Base-by-base conservation (phyloP, 2,113 vertebrate species). In the Caloenas nicobarica region DNA sequence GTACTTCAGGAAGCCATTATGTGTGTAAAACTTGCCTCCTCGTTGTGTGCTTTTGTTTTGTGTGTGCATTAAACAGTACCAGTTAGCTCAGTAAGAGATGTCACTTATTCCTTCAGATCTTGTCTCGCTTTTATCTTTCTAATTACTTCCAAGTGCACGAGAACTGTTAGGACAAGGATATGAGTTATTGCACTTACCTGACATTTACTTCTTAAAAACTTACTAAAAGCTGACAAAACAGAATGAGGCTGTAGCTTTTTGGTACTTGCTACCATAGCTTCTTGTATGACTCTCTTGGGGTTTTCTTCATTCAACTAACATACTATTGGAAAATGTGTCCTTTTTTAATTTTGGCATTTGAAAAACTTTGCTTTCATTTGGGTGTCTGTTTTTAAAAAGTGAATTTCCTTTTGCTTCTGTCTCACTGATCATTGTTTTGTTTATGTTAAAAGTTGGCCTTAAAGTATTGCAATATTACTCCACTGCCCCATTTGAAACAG, bases 41-140 rank as follows among this genome's bases (percentile, higher is more conserved):
- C 72, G 16, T 81, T 81, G 57, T 40, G 61, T 65, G 62, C 62
- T 88, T 87, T 82, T 81, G 68, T 77, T 88, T 81, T 66, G 31
- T 22, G 7, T 65, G 58, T 83, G 54, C 54, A 16, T 82, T 92
- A 86, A 92, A 82, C 54, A 60, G 38, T 76, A 86, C 44, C 62
- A 76, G 74, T 86, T 95, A 86, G 46, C 85, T 87, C 42, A 65
- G 58, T 80, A 92, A 69, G 82, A 90, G 33, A 53, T 92, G 80
- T 83, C 62, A 88, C 57, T 91, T 91, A 19, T 0, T 83, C 44
- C 23, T 82, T 95, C 62, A 92, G 76, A 80, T 82, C 58, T 65
- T 83, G 38, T 65, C 62, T 89, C 0, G 2, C 85, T 88, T 92
- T 82, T 88, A 29, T 78, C 70, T 91, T 23, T 64, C 21, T 84